Conservation (phyloP, 92 coral and sea anemone genomes). For the Meandrina meandrites region DNA sequence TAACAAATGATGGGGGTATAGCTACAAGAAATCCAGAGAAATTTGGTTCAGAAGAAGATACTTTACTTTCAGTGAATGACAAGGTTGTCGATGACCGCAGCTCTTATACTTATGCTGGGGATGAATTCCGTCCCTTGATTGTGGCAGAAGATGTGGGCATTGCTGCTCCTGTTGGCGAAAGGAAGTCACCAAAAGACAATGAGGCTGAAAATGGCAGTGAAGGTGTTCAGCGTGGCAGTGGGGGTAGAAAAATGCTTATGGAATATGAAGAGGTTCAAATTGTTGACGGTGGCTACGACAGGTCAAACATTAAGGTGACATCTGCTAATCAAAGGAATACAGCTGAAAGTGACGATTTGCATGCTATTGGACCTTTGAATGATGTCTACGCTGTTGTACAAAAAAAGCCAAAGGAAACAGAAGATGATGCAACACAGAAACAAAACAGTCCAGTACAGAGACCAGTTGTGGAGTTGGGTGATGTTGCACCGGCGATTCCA, state of each 20-base stretch:
- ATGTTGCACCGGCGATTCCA: conserved; percentile 55
- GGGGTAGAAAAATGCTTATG: conserved; percentile 21
- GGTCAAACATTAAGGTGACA: conserved; percentile 66
- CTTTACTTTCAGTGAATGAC: not conserved
- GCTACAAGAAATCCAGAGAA: conserved; percentile 43
- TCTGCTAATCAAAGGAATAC: conserved; percentile 23
- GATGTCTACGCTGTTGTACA: conserved; percentile 81
- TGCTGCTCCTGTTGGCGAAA: conserved; percentile 45
- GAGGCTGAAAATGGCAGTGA: not conserved
- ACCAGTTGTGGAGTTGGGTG: conserved; percentile 43
- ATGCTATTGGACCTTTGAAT: conserved; percentile 20
- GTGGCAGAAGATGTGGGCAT: conserved; percentile 58
- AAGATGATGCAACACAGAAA: not conserved
- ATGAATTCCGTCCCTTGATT: conserved; percentile 84
- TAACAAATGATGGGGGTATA: conserved; percentile 68
- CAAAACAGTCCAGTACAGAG: conserved; percentile 17
- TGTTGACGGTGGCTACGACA: conserved; percentile 74
- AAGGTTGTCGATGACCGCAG: not conserved
- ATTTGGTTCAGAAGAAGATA: not conserved
- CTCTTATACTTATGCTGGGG: conserved; percentile 68
- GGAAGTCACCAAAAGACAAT: not conserved
- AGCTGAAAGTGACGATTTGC: conserved; percentile 28
- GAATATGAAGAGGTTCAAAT: conserved; percentile 75
- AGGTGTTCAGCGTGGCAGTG: not conserved
- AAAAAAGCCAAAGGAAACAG: conserved; percentile 52